Conservation (phyloP, 37 sponge, comb jelly and placozoan genomes). For the Geodia barretti region DNA sequence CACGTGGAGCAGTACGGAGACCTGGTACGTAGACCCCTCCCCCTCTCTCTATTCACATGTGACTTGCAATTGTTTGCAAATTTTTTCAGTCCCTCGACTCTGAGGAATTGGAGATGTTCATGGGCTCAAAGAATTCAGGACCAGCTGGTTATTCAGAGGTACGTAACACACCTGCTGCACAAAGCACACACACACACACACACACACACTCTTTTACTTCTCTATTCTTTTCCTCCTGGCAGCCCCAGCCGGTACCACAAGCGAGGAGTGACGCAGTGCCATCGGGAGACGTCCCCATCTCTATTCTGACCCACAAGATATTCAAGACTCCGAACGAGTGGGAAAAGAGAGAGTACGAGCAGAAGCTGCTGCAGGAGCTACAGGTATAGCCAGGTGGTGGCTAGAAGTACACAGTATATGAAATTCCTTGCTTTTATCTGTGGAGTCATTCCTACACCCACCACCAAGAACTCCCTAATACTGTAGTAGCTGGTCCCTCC, state of each 20-base stretch:
- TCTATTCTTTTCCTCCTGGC: not conserved
- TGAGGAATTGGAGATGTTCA: slow-evolving; percentile 32
- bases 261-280: slow-evolving; percentile 32
- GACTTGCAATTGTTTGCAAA: not conserved
- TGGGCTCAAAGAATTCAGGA: slow-evolving; percentile 11
- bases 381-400: slow-evolving; percentile 24
- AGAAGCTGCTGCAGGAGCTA: slow-evolving; percentile 45
- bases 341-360: slow-evolving; percentile 30
- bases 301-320: slow-evolving; percentile 44
- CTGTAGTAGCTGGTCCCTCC: no score
- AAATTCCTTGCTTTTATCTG: no score
- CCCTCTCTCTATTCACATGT: not conserved
- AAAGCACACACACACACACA: not conserved
- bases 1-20: slow-evolving; percentile 74
- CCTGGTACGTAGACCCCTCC: slow-evolving; percentile 35
- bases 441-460: no score
- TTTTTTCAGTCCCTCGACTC: slow-evolving; percentile 6
- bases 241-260: not conserved
- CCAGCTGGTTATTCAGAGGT: no score
- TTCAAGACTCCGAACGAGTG: slow-evolving; percentile 19
- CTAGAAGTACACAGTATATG: no score
- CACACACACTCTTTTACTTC: no score
- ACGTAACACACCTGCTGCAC: no score
- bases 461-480: no score
- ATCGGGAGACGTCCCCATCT: slow-evolving; percentile 53